phyloP scores from a whole-genome alignment of 1,140 invertebrate species.

The Drosophila rhopaloa region DNA sequence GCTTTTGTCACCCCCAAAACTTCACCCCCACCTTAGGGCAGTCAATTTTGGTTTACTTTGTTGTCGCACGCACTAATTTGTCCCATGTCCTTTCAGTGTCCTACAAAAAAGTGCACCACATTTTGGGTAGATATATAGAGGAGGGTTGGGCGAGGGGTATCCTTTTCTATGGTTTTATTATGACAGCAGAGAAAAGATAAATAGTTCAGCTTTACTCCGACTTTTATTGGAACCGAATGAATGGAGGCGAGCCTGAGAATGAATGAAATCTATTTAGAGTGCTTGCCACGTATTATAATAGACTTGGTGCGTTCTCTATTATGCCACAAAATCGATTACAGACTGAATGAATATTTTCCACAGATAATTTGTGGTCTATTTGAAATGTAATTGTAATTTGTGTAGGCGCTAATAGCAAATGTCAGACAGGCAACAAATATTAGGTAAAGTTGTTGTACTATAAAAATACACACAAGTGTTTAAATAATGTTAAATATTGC shows the following conservation, averaged over 20 bases:
- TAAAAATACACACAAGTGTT: too few species aligned
- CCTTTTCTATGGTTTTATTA: constrained; percentile 48
- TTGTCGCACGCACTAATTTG: constrained; percentile 71
- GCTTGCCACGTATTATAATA: constrained; percentile 5
- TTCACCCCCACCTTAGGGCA: constrained; percentile 4
- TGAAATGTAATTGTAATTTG: neutral
- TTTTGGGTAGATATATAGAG: constrained; percentile 22
- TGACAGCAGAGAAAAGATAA: constrained; percentile 42
- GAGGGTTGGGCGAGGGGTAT: neutral
- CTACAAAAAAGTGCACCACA: constrained; percentile 66
- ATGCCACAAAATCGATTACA: constrained; percentile 35
- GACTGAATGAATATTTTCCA: constrained; percentile 13
- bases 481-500: too few species aligned
- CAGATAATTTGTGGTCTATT: constrained; percentile 7
- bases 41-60: constrained; percentile 63
- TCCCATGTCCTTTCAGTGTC: constrained; percentile 72
- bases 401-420: neutral
- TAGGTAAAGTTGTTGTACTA: too few species aligned
- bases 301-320: constrained; percentile 4
- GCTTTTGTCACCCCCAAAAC: constrained; percentile 34
- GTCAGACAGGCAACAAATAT: neutral
- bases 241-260: constrained; percentile 24
- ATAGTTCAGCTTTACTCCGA: constrained; percentile 36
- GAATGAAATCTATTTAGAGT: constrained; percentile 39
- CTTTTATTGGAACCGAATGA: constrained; percentile 45